These are phyloP conservation scores for Onthophagus sagittarius DNA, from an alignment of 2,888 invertebrate species.

Conservation along the genomic window DNA sequence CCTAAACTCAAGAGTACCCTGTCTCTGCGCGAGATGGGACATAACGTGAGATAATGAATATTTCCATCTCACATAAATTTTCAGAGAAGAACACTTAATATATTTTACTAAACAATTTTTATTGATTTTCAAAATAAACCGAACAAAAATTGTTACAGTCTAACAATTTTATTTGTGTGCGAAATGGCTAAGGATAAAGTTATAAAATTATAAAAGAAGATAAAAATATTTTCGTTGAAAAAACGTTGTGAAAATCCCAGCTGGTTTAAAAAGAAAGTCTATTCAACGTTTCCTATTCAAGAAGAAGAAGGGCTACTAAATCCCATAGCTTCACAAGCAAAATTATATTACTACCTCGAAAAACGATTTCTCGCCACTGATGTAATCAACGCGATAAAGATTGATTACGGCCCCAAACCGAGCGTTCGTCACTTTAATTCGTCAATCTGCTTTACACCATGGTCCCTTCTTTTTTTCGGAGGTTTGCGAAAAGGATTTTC, in stretches of 20 bases:
- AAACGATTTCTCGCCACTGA: neutral
- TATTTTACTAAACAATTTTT: neutral
- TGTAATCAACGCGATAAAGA: slow-evolving; percentile 16
- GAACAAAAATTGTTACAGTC: too few species aligned
- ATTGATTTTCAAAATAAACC: too few species aligned
- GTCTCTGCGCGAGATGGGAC: neutral
- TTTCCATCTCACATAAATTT: neutral
- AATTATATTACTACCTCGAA: slow-evolving; percentile 4
- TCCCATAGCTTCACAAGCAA: slow-evolving; percentile 1
- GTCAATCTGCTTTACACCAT: slow-evolving; percentile 22
- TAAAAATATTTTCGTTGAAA: neutral
- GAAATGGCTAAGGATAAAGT: too few species aligned
- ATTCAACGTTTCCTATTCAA: neutral
- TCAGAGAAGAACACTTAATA: neutral
- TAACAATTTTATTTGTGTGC: too few species aligned
- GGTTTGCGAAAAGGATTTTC: neutral
- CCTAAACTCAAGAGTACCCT: neutral
- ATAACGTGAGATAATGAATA: neutral
- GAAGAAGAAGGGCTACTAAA: neutral
- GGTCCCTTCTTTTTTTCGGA: neutral
- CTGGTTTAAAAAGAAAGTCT: neutral
- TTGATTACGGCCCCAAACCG: slow-evolving; percentile 24
- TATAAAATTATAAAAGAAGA: too few species aligned
- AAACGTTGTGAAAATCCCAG: neutral
- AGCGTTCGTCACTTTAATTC: slow-evolving; percentile 19